Evolutionary conservation across 2,113 vertebrate species (phyloP), one percentile per base, ranked within the genome.

Genomic region (Oreochromis tanganicae): DNA sequence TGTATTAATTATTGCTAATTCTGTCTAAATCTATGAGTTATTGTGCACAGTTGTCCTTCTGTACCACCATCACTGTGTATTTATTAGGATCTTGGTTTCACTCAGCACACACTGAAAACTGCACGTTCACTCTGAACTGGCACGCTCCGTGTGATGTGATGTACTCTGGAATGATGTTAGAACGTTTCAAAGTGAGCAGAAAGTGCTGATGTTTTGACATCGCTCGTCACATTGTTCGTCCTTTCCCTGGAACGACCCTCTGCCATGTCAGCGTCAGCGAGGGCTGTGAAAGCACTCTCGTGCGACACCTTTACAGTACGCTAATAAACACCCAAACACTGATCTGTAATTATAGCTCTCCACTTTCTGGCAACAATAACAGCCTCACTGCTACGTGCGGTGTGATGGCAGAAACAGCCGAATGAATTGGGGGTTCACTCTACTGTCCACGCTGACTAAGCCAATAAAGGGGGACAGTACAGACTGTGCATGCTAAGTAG

Each of bases 181-280:
- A 85, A 78, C 66, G 5, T 63, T 68, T 85, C 27, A 73, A 52
- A 82, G 52, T 3, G 3, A 38, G 27, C 24, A 50, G 19, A 86
- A 84, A 87, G 82, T 88, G 86, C 91, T 92, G 92, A 92, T 84
- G 68, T 29, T 13, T 3, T 4, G 80, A 84, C 56, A 75, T 34
- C 34, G 38, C 66, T 59, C 48, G 17, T 79, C 85, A 61, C 10
- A 29, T 19, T 34, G 68, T 79, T 52, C 63, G 84, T 59, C 71
- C 84, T 91, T 46, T 14, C 12, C 36, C 56, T 14, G 27, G 10
- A 41, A 79, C 3, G 68, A 36, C 87, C 41, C 21, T 75, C 13
- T 19, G 68, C 41, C 41, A 29, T 3, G 24, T 38, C 46, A 21
- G 27, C 21, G n/a, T 27, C 83, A 16, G 14, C 10, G 14, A 48